These are phyloP conservation scores for Lepetodrilus schrolli DNA, from an alignment of 2,888 invertebrate genomes.

Conservation along the genomic window DNA sequence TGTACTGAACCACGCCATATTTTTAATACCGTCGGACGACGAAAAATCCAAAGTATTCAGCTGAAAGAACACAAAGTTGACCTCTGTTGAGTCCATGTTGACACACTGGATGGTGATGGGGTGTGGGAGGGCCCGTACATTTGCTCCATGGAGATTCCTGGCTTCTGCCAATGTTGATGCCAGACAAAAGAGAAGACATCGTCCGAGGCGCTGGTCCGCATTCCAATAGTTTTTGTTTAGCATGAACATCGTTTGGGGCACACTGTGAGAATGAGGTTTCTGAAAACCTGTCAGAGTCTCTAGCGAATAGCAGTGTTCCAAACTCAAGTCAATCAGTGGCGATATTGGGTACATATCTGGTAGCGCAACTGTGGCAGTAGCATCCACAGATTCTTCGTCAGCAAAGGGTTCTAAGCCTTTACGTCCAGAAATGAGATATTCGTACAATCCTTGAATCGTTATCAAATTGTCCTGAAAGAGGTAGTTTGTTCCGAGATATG, in stretches of 20 bases:
- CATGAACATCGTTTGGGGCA: slow-evolving; percentile 88
- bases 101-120: slow-evolving; percentile 89
- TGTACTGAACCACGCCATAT: slow-evolving; percentile 83
- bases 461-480: slow-evolving; percentile 54
- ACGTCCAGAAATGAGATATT: slow-evolving; percentile 82
- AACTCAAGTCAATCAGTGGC: slow-evolving; percentile 79
- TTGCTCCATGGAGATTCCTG: slow-evolving; percentile 83
- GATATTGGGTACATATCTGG: slow-evolving; percentile 86
- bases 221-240: slow-evolving; percentile 77
- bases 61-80: slow-evolving; percentile 89
- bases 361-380: slow-evolving; percentile 78
- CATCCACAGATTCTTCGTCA: slow-evolving; percentile 75
- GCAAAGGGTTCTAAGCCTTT: slow-evolving; percentile 79
- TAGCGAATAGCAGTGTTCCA: slow-evolving; percentile 42
- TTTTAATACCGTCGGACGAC: slow-evolving; percentile 80
- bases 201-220: slow-evolving; percentile 51
- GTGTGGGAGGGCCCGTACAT: slow-evolving; percentile 76
- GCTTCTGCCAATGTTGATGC: slow-evolving; percentile 84
- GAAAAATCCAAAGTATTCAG: slow-evolving; percentile 80
- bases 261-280: slow-evolving; percentile 12
- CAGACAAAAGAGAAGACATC: slow-evolving; percentile 80
- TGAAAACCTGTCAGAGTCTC: background rate
- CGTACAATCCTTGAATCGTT: slow-evolving; percentile 81
- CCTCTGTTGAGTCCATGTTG: slow-evolving; percentile 85
- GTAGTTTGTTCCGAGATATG: slow-evolving; percentile 54